Evolutionary conservation across 2,797 vertebrate genomes (phyloP).

Genomic region (Pangasius macronema): DNA sequence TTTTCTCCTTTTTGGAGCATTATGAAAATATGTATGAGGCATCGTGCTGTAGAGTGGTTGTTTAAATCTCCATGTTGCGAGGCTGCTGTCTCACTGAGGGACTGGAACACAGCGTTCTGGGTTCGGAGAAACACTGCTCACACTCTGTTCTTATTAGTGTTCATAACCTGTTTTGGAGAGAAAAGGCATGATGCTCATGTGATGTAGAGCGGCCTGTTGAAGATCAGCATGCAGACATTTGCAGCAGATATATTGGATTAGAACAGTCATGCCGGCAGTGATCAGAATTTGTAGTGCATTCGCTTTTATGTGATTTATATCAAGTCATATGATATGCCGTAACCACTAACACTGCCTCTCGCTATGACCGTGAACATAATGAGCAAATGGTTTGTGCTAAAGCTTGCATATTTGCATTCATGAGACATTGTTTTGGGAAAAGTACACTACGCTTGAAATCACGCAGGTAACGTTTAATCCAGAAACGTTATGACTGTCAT

Average conservation of each 20-base stretch:
- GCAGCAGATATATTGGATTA: neutral
- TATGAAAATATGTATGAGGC: conserved; percentile 48
- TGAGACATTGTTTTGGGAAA: neutral
- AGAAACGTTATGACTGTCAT: neutral
- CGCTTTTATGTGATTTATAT: neutral
- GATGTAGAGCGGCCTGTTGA: neutral
- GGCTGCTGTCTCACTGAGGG: conserved; percentile 33
- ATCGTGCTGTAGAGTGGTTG: conserved; percentile 42
- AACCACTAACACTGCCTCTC: neutral
- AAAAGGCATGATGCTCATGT: neutral
- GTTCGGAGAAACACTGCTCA: conserved; percentile 11
- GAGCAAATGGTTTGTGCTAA: no score
- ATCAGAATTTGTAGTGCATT: neutral
- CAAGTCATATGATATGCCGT: neutral
- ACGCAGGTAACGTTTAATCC: neutral
- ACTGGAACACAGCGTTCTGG: conserved; percentile 19
- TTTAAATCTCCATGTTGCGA: conserved; percentile 49
- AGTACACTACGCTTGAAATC: neutral
- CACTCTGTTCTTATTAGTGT: conserved; percentile 36
- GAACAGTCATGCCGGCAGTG: neutral
- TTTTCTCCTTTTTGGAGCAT: conserved; percentile 37
- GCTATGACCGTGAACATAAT: no score
- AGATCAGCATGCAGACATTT: neutral
- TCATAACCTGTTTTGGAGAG: neutral
- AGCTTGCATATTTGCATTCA: neutral